Evolutionary conservation across 2,113 vertebrate genomes (phyloP), one percentile per base, ranked within the genome.

Genomic region (Setophaga coronata): DNA sequence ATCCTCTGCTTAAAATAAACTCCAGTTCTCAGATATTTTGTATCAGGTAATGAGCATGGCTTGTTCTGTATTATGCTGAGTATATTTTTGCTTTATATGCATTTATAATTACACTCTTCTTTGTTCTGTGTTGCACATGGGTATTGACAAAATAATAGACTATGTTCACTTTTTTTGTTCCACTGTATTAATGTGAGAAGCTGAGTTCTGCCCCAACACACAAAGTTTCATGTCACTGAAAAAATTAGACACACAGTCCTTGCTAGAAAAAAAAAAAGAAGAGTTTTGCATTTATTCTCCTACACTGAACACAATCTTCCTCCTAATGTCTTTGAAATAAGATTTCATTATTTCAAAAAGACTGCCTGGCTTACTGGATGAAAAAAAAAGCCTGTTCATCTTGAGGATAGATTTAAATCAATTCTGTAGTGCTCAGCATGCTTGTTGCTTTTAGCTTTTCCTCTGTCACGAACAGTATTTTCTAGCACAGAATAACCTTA

Each of bases 271-370:
- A 88, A 87, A 93, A 93, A 36, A 36, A 36, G 82, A 91, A 65
- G 61, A 82, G 33, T 82, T 97, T 91, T 82, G n/a, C 51, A 74
- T 93, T 82, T 95, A 91, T 96, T 98, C 92, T 90, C 42, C 20
- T 94, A 58, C 89, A 65, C 48, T n/a, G 51, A 87, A n/a, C 78
- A 60, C 58, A 79, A 69, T 95, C 72, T 91, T 69, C 78, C 54
- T 90, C 76, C 64, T 86, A 82, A 93, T 74, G 82, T 86, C 84
- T 97, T 97, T 95, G 91, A 97, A 97, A 96, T 93, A 95, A 43
- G 38, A 73, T 91, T 92, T 60, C 56, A 38, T 71, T 95, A 80
- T 97, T 97, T 97, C 33, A 71, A 54, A 80, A 87, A 89, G 93
- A 70, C 47, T 86, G 61, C 42, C 28, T 90, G 80, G 28, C 58